phyloP scores from a whole-genome alignment of 1,140 invertebrate species.

The Magallana gigas region DNA sequence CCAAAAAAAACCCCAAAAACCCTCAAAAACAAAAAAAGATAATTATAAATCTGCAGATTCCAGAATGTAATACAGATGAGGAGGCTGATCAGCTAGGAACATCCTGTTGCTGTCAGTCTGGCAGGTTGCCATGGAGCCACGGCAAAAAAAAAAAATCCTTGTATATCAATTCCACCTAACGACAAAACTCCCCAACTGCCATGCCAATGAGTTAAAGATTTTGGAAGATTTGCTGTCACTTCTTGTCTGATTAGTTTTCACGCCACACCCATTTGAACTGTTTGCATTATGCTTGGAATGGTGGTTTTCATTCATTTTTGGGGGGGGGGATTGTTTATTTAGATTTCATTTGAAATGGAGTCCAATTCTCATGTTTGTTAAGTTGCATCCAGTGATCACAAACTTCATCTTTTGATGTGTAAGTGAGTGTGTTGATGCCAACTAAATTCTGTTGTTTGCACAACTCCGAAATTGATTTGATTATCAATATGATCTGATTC shows the following conservation, averaged over 20 bases:
- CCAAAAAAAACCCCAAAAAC: no score
- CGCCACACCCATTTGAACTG: no score
- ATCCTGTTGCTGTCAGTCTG: conserved; percentile 32
- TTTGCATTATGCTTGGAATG: no score
- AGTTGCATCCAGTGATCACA: no score
- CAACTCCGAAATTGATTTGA: conserved; percentile 10
- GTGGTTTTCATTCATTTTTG: no score
- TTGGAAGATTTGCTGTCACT: neutral
- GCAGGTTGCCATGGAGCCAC: conserved; percentile 23
- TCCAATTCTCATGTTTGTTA: no score
- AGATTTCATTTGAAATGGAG: no score
- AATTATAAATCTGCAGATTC: neutral
- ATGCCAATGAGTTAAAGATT: neutral
- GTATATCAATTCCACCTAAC: conserved; percentile 15
- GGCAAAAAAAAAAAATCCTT: neutral
- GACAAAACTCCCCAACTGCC: conserved; percentile 12
- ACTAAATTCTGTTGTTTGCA: neutral
- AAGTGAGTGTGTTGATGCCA: no score
- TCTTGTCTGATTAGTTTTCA: neutral
- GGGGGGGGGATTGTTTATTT: no score
- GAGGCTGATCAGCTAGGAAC: neutral
- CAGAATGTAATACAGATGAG: neutral
- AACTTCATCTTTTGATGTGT: no score
- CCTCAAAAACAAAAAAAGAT: neutral
- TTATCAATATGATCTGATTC: neutral